Percentiles rank a stretch among this genome's conserved stretches.
phyloP scores from a whole-genome alignment of 1,140 invertebrate genomes.

The Drosophila rufa region DNA sequence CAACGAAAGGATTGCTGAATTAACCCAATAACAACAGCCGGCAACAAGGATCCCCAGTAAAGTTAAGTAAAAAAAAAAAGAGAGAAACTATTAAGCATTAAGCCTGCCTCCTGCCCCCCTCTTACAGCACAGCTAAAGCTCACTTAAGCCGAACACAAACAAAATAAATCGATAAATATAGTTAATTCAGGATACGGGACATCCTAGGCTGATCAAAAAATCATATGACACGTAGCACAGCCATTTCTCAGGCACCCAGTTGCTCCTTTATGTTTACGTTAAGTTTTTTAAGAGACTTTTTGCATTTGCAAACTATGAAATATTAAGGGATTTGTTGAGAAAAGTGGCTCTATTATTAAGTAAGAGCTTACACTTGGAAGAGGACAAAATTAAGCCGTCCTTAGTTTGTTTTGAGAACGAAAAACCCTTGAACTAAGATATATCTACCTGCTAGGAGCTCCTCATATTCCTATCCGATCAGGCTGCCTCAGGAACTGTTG shows the following conservation, averaged over 20 bases:
- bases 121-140: constrained; percentile 4
- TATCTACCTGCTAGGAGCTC: neutral
- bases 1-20: constrained; percentile 33
- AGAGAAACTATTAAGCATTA: constrained; percentile 11
- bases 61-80: neutral
- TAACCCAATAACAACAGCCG: constrained; percentile 36
- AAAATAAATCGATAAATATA: constrained; percentile 23
- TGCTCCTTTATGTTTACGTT: neutral
- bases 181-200: neutral
- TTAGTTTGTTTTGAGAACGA: neutral
- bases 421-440: neutral
- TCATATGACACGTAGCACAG: neutral
- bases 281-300: neutral
- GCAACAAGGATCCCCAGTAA: constrained; percentile 3
- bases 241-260: constrained; percentile 1
- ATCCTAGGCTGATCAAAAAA: constrained; percentile 2
- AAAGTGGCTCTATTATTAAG: neutral
- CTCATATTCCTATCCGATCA: neutral
- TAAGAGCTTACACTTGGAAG: too few species aligned
- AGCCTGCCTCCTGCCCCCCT: neutral
- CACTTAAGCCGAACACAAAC: constrained; percentile 11
- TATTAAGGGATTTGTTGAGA: neutral
- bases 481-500: neutral
- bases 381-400: neutral
- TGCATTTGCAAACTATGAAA: too few species aligned